phyloP scores from a whole-genome alignment of 2,797 vertebrate genomes.

The Peromyscus melanophrys region DNA sequence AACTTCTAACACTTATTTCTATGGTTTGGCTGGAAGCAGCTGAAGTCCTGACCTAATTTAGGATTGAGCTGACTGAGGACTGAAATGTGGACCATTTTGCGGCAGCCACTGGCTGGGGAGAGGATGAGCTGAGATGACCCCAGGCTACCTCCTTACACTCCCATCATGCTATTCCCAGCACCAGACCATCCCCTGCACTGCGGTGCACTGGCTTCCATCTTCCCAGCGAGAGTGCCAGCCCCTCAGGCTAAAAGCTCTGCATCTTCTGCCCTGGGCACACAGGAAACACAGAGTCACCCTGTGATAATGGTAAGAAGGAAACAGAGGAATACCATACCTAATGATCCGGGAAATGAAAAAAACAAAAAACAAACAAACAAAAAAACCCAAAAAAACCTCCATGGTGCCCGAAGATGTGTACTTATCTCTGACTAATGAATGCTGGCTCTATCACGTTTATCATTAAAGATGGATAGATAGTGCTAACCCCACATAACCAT shows the following conservation, averaged over 20 bases:
- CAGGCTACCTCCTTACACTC: neutral
- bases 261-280: neutral
- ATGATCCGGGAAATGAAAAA: neutral
- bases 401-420: neutral
- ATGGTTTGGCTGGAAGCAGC: neutral
- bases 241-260: neutral
- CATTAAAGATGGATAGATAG: neutral
- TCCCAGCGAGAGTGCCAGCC: neutral
- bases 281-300: neutral
- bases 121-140: neutral
- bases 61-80: neutral
- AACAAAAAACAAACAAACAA: too few species aligned
- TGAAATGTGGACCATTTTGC: neutral
- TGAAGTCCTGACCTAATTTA: neutral
- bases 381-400: too few species aligned
- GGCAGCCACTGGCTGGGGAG: neutral
- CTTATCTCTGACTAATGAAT: neutral
- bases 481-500: neutral
- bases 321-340: neutral
- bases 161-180: neutral
- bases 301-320: neutral
- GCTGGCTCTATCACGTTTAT: neutral
- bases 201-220: neutral
- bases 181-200: too few species aligned
- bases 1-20: neutral